Conservation (phyloP, 2,113 vertebrate species). For the Aleadryas rufinucha region DNA sequence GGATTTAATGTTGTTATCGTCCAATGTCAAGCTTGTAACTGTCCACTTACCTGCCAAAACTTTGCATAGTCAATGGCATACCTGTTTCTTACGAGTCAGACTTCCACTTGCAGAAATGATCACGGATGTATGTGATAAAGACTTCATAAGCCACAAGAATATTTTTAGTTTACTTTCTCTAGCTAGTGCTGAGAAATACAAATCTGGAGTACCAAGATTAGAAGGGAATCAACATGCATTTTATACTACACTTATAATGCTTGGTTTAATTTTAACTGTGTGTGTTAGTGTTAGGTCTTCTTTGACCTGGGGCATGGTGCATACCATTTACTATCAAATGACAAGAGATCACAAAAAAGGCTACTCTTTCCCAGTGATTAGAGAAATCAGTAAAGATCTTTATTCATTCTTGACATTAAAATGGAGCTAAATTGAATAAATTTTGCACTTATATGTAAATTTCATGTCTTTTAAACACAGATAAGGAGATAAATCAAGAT, state of each 20-base stretch:
- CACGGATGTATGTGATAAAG: neutral
- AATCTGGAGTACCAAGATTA: neutral
- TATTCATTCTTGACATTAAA: neutral
- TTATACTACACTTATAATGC: neutral
- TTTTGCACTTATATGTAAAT: neutral
- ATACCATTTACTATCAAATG: neutral
- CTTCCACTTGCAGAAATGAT: constrained; percentile 14
- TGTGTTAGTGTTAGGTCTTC: neutral
- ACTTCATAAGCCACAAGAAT: neutral
- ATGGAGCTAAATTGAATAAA: neutral
- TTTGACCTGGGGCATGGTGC: neutral
- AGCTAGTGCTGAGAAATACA: neutral
- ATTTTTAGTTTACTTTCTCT: neutral
- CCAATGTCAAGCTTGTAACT: neutral
- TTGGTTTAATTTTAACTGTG: constrained; percentile 13
- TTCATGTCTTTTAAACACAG: neutral
- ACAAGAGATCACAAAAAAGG: neutral
- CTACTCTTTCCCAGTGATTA: neutral
- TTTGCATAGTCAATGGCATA: neutral
- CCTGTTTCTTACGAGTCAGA: neutral
- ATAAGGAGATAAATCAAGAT: neutral
- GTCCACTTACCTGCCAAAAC: neutral
- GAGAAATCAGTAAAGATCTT: neutral
- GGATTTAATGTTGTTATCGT: neutral
- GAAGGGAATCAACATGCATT: neutral